Evolutionary conservation across 2,797 vertebrate species (phyloP).

Genomic region (Distichodus sexfasciatus): DNA sequence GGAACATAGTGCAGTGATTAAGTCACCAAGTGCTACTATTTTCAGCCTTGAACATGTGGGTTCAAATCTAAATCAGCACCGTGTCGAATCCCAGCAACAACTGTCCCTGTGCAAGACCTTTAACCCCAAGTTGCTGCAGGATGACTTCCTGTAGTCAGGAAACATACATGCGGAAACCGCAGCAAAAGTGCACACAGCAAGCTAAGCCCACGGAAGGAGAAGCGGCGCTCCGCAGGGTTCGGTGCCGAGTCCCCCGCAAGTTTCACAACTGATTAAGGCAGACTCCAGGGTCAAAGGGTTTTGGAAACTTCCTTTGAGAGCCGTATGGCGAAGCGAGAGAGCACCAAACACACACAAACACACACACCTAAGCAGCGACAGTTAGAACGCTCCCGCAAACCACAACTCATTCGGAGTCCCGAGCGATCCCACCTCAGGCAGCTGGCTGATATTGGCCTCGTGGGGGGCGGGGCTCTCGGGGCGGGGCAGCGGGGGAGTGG

Average conservation of each 20-base stretch:
- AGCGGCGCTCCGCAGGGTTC: constrained; percentile 52
- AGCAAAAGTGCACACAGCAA: constrained; percentile 43
- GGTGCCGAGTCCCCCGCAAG: background rate
- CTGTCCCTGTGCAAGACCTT: no score
- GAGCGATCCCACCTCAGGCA: constrained; percentile 98
- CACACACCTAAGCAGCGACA: constrained; percentile 45
- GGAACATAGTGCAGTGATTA: no score
- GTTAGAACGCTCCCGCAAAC: constrained; percentile 83
- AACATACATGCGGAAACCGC: constrained; percentile 36
- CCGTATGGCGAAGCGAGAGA: constrained; percentile 30
- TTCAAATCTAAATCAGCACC: no score
- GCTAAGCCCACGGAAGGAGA: constrained; percentile 14
- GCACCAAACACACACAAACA: constrained; percentile 33
- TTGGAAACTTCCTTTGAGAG: constrained; percentile 14
- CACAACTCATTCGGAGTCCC: constrained; percentile 79
- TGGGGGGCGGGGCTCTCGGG: constrained; percentile 83
- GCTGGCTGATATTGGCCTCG: constrained; percentile 94
- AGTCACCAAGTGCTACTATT: no score
- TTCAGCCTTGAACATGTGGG: no score
- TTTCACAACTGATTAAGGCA: constrained; percentile 20
- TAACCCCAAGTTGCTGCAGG: no score
- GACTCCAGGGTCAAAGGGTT: constrained; percentile 42
- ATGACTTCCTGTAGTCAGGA: no score
- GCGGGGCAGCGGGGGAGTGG: constrained; percentile 66
- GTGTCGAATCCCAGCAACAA: no score